phyloP scores from a whole-genome alignment of 2,797 vertebrate genomes.

The Rhodeus uyekii region DNA sequence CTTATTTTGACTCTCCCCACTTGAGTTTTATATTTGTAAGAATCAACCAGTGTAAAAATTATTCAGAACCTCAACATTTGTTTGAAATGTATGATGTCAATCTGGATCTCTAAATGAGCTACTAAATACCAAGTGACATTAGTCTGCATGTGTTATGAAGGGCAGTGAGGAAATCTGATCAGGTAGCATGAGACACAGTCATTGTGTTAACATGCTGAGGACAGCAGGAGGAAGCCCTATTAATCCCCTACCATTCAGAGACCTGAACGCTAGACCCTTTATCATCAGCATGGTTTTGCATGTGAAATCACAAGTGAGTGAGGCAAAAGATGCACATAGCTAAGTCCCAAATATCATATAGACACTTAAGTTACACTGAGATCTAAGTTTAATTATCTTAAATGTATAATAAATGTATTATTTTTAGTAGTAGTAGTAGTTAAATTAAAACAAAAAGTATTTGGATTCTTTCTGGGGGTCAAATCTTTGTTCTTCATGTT shows the following conservation, averaged over 20 bases:
- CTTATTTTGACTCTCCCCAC: neutral
- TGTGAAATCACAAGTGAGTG: neutral
- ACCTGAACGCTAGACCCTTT: neutral
- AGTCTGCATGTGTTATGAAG: conserved; percentile 15
- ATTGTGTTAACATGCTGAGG: conserved; percentile 34
- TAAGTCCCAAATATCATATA: neutral
- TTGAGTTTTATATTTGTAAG: neutral
- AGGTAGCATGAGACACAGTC: conserved; percentile 16
- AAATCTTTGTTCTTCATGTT: neutral
- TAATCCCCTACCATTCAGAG: conserved; percentile 35
- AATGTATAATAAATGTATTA: neutral
- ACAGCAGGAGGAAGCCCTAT: conserved; percentile 35
- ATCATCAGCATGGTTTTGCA: neutral
- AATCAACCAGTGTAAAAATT: neutral
- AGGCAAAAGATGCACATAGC: neutral
- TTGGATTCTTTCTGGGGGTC: neutral
- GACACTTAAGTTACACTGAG: neutral
- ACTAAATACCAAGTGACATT: conserved; percentile 31
- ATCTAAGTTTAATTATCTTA: neutral
- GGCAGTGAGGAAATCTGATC: conserved; percentile 28
- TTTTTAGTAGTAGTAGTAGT: neutral
- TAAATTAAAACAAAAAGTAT: neutral
- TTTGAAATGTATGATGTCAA: conserved; percentile 12
- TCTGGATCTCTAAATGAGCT: conserved; percentile 5
- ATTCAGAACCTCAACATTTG: neutral